These are phyloP conservation scores for Drosophila funebris DNA, from an alignment of 1,140 invertebrate genomes.

Conservation along the genomic window DNA sequence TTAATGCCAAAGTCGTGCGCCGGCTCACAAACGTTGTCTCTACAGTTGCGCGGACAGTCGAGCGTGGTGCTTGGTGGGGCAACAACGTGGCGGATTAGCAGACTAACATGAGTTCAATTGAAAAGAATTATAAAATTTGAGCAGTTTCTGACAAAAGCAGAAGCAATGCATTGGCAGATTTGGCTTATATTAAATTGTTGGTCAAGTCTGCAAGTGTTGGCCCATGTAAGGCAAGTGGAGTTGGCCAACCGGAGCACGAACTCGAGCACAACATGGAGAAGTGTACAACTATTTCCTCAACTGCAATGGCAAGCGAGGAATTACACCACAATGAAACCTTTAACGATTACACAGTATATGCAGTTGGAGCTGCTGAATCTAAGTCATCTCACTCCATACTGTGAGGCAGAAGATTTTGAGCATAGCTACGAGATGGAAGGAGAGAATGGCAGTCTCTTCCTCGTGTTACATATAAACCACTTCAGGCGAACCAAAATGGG, in stretches of 20 bases:
- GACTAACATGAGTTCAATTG: background rate
- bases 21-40: background rate
- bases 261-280: slow-evolving; percentile 9
- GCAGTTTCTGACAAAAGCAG: background rate
- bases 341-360: background rate
- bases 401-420: slow-evolving; percentile 36
- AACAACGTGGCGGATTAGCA: slow-evolving; percentile 32
- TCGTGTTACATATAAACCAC: slow-evolving; percentile 22
- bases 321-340: background rate
- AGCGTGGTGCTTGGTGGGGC: slow-evolving; percentile 22
- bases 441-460: background rate
- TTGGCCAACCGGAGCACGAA: no score
- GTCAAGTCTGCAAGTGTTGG: background rate
- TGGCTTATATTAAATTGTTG: background rate
- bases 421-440: slow-evolving; percentile 29
- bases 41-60: slow-evolving; percentile 38
- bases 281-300: slow-evolving; percentile 15
- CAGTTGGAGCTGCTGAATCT: slow-evolving; percentile 4
- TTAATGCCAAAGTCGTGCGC: slow-evolving; percentile 17
- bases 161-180: slow-evolving; percentile 10
- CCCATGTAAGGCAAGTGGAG: slow-evolving; percentile 22
- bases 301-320: slow-evolving; percentile 18
- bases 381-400: background rate
- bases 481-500: slow-evolving; percentile 44
- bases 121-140: background rate